phyloP scores from a whole-genome alignment of 2,113 vertebrate genomes.

The Phalacrocorax carbo region DNA sequence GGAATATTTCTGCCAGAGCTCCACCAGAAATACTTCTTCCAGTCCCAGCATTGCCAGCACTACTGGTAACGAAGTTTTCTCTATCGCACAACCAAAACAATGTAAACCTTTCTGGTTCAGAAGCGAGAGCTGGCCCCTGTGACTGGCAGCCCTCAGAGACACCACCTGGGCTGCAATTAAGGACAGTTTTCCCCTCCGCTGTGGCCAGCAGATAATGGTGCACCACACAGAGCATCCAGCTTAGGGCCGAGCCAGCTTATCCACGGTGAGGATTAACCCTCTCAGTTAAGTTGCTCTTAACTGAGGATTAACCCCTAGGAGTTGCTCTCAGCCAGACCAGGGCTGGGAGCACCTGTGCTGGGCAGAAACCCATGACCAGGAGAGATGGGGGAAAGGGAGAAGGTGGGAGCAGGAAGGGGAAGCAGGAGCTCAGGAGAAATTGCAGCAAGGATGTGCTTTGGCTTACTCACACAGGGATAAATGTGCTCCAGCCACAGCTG shows the following conservation, averaged over 20 bases:
- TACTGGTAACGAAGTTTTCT: not conserved
- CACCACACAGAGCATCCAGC: rapidly evolving
- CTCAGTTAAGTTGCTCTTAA: too few species aligned
- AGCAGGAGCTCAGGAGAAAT: not conserved
- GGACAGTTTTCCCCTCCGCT: not conserved
- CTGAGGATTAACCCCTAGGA: not conserved
- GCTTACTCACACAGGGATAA: not conserved
- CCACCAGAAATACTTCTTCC: not conserved
- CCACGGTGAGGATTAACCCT: not conserved
- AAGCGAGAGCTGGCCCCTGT: not conserved
- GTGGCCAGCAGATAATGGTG: not conserved
- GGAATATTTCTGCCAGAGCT: not conserved
- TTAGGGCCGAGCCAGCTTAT: not conserved
- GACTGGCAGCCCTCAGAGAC: not conserved
- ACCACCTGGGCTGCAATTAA: not conserved
- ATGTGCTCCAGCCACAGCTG: not conserved
- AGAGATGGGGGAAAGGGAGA: not conserved
- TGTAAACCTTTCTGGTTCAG: not conserved
- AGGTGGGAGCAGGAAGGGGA: not conserved
- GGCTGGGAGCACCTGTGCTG: rapidly evolving
- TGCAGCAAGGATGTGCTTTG: rapidly evolving
- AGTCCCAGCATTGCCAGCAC: not conserved
- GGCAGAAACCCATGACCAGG: not conserved
- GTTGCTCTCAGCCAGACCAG: not conserved
- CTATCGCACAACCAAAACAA: not conserved